These are phyloP conservation scores for Gymnarchus niloticus DNA, from an alignment of 2,113 vertebrate species.

Conservation along the genomic window DNA sequence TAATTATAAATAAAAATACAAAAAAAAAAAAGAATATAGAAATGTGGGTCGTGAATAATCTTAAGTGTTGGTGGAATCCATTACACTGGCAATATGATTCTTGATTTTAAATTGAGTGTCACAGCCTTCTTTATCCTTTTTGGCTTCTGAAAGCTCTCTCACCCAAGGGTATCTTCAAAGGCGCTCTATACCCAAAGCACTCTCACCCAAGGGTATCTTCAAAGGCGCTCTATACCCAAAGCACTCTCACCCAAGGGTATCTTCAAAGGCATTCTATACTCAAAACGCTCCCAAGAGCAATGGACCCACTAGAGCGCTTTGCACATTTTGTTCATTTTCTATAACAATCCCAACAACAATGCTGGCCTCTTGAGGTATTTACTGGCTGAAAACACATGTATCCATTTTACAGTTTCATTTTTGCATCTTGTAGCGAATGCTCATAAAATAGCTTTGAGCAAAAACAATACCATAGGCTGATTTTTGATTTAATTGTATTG, in stretches of 20 bases:
- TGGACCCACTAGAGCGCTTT: neutral
- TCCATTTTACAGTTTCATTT: neutral
- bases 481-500: too few species aligned
- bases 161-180: neutral
- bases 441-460: neutral
- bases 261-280: neutral
- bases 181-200: neutral
- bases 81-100: neutral
- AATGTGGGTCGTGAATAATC: slow-evolving; percentile 15
- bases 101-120: neutral
- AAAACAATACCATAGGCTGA: too few species aligned
- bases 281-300: neutral
- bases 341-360: neutral
- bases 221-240: neutral
- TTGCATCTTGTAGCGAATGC: neutral
- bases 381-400: neutral
- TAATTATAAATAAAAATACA: neutral
- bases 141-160: neutral
- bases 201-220: neutral
- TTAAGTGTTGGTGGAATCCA: slow-evolving; percentile 15
- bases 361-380: too few species aligned
- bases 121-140: neutral
- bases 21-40: neutral
- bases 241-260: neutral
- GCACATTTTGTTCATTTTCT: neutral